Evolutionary conservation across 2,888 invertebrate genomes (phyloP), one percentile per base, ranked within the genome.

Genomic region (Sphaeridia pumilis): DNA sequence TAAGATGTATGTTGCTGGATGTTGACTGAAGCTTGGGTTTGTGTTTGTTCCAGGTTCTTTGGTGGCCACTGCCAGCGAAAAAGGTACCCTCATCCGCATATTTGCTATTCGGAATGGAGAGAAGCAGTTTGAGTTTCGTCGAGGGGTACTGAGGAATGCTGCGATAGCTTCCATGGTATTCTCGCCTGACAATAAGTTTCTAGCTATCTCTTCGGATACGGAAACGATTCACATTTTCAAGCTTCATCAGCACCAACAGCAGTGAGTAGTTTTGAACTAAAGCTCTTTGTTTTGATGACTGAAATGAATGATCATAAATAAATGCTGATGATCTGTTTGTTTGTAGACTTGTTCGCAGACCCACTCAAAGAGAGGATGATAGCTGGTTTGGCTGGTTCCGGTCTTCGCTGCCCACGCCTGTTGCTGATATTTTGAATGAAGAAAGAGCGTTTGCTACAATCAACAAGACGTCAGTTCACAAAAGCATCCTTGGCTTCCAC

Each of bases 221-320:
- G 94, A 90, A 77, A 98, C 98, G 49, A 88, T 79, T 38, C 98
- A 98, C 75, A 85, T 98, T 68, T 98, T 98, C 76, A 89, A 90
- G 69, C 76, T 95, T 68, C 84, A 84, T 66, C n/a, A n/a, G n/a
- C n/a, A n/a, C n/a, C n/a, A n/a, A n/a, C n/a, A 35, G n/a, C 22
- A 48, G n/a, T n/a, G n/a, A n/a, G n/a, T n/a, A n/a, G n/a, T n/a
- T n/a, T n/a, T n/a, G n/a, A n/a, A n/a, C n/a, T n/a, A n/a, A n/a
- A n/a, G n/a, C n/a, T n/a, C n/a, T n/a, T n/a, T n/a, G n/a, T n/a
- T 28, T 49, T 41, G n/a, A 21, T 17, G 7, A 48, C 21, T 21
- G 22, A 24, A 22, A 21, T 14, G 7, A 31, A 31, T 31, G n/a
- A n/a, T n/a, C n/a, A n/a, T n/a, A n/a, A n/a, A n/a, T n/a, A n/a